phyloP scores from a whole-genome alignment of 2,888 invertebrate genomes.

The Thera obeliscata region DNA sequence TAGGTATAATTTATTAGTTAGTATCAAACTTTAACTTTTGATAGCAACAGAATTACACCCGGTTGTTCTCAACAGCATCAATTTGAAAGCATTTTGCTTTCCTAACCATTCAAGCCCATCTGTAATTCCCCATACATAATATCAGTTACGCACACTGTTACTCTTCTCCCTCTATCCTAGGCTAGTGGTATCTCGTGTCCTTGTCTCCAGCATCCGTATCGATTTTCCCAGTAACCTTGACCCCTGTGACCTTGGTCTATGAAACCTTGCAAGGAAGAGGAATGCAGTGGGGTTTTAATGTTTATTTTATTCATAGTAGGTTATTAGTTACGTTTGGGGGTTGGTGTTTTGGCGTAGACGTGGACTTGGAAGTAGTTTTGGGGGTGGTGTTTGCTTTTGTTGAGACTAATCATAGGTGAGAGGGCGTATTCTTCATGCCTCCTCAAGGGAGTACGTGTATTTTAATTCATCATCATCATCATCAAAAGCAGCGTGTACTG shows the following conservation, averaged over 20 bases:
- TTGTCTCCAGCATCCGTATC: slow-evolving; percentile 77
- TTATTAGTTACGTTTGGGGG: background rate
- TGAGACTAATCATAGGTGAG: no score
- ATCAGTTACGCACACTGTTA: slow-evolving; percentile 6
- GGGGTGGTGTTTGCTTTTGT: no score
- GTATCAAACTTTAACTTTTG: no score
- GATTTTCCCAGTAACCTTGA: slow-evolving; percentile 72
- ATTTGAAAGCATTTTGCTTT: background rate
- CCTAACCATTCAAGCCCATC: background rate
- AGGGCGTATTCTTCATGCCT: no score
- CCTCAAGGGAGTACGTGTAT: no score
- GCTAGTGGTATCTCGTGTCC: slow-evolving; percentile 43
- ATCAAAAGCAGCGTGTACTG: no score
- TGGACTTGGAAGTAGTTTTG: no score
- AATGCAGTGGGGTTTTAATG: slow-evolving; percentile 14
- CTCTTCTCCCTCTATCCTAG: slow-evolving; percentile 40
- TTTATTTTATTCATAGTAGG: slow-evolving; percentile 9
- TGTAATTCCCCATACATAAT: background rate
- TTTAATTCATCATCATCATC: background rate
- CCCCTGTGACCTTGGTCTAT: slow-evolving; percentile 44
- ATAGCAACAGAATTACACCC: no score
- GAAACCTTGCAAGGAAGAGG: slow-evolving; percentile 30
- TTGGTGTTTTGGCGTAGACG: background rate
- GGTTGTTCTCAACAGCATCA: no score
- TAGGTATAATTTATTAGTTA: no score